Percentiles rank a stretch among this genome's conserved stretches.
phyloP scores from a whole-genome alignment of 1,140 invertebrate genomes.

The Drosophila nikananu region DNA sequence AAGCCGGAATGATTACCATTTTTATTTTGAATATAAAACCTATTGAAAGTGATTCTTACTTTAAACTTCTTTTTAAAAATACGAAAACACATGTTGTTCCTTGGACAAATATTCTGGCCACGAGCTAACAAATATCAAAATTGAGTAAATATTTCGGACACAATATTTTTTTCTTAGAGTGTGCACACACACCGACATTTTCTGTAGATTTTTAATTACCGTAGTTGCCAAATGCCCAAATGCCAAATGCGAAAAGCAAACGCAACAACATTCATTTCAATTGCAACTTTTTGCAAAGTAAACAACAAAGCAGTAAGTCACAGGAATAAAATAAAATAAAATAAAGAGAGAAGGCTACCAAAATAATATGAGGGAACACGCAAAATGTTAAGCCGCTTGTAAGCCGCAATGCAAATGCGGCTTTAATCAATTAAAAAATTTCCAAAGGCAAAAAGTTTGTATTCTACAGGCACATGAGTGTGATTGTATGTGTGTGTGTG shows the following conservation, averaged over 20 bases:
- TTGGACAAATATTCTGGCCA: neutral
- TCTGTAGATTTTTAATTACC: constrained; percentile 62
- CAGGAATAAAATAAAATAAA: constrained; percentile 25
- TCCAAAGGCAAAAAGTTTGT: constrained; percentile 65
- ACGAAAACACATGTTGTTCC: neutral
- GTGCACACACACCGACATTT: neutral
- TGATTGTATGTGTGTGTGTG: constrained; percentile 6
- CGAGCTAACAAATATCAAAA: constrained; percentile 25
- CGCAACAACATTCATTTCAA: constrained; percentile 29
- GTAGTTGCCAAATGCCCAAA: constrained; percentile 6
- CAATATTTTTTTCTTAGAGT: constrained; percentile 25
- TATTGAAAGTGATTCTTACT: too few species aligned
- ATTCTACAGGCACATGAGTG: neutral
- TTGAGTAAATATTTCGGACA: constrained; percentile 41
- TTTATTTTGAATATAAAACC: neutral
- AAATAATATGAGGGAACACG: constrained; percentile 54
- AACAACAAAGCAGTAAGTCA: constrained; percentile 30
- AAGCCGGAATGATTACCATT: neutral
- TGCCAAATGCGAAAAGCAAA: constrained; percentile 46
- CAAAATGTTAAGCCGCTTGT: constrained; percentile 78
- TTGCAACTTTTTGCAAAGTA: constrained; percentile 36
- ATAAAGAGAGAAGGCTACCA: constrained; percentile 25
- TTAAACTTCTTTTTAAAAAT: neutral
- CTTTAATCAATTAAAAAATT: constrained; percentile 83
- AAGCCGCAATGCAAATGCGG: constrained; percentile 80